Evolutionary conservation across 2,113 vertebrate genomes (phyloP), one percentile per base, ranked within the genome.

Genomic region (Myiopsitta monachus): DNA sequence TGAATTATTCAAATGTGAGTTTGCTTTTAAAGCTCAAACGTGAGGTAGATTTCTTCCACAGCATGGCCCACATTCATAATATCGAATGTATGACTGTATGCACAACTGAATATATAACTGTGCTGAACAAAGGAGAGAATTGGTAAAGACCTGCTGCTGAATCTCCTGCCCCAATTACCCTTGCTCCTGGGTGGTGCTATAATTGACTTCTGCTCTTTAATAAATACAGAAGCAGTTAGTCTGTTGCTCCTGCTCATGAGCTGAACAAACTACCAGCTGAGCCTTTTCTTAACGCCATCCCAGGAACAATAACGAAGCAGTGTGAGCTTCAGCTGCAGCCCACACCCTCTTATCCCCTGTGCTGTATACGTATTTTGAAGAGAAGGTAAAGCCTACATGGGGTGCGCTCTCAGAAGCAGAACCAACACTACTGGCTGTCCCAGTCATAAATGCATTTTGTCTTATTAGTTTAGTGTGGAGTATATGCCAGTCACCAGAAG

Each of bases 201-300:
- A 88, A 96, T 95, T 93, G 73, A 92, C 69, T 93, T 84, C 79
- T 92, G 47, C 36, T 86, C 61, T 81, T 74, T 93, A 55, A 57
- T 75, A 88, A 83, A 95, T 22, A 36, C 61, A 66, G 68, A 61
- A 87, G 41, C 39, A 68, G 43, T 96, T 67, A 87, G 39, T 63
- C 76, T 66, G 9, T 87, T 41, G 68, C 86, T 88, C 91, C 83
- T 81, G 30, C 31, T 84, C 36, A 63, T 21, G 39, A 91, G 79
- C 55, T 83, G 39, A 88, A 79, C 63, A 77, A 88, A 55, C 33
- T 30, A 12, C 88, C 80, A 83, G 72, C 88, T 83, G 68, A 96
- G 80, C 55, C 73, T 75, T 87, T 92, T 47, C 92, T 94, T 86
- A 73, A 21, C 68, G 28, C 63, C 66, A 33, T 74, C 43, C 9